Percentiles rank a stretch among this genome's conserved stretches.
Evolutionary conservation across 2,797 vertebrate species (phyloP).

Genomic region (Mastacembelus armatus): DNA sequence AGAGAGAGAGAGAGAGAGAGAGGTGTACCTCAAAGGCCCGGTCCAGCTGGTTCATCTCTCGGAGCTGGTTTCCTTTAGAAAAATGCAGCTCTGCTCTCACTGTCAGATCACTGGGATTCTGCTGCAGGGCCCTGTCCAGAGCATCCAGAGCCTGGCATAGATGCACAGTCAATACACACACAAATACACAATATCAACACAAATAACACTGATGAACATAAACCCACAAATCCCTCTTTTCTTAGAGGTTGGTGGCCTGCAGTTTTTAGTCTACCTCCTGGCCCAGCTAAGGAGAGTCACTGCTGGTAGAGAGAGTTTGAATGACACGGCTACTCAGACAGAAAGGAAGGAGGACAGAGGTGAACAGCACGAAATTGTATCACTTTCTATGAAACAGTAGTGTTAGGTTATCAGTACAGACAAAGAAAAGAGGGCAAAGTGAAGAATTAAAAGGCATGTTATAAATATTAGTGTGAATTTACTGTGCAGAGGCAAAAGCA

Average conservation of each 20-base stretch:
- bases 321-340: too few relatives aligned
- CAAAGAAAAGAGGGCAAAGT: background rate
- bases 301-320: background rate
- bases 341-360: background rate
- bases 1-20: background rate
- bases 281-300: background rate
- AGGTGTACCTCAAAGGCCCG: conserved; percentile 89
- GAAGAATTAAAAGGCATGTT: background rate
- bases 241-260: background rate
- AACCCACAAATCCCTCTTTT: background rate
- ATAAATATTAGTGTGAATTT: background rate
- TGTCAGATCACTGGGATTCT: conserved; percentile 89
- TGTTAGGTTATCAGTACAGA: conserved; percentile 1
- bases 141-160: conserved; percentile 88
- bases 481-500: background rate
- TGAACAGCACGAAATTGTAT: background rate
- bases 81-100: conserved; percentile 94
- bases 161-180: conserved; percentile 15
- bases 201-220: background rate
- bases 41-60: conserved; percentile 95
- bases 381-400: background rate
- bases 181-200: background rate
- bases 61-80: conserved; percentile 96
- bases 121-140: conserved; percentile 90
- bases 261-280: background rate